Evolutionary conservation across 2,888 invertebrate genomes (phyloP), one percentile per base, ranked within the genome.

Genomic region (Anthophora plumipes): DNA sequence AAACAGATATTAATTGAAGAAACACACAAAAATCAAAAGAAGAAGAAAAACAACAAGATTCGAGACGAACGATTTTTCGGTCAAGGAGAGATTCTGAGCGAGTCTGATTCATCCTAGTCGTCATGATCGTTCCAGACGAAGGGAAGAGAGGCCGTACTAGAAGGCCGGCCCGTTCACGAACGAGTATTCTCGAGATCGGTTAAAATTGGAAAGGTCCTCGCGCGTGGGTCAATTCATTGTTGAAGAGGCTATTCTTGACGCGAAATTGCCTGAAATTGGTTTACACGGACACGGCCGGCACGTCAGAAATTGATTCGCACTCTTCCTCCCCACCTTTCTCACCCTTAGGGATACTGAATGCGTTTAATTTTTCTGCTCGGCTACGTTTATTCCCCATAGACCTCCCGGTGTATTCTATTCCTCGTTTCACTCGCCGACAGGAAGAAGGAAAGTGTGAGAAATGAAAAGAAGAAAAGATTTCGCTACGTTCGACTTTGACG

Each of bases 241-340:
- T 91, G 89, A 90, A 92, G 93, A 90, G 92, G 92, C 93, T 92
- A 93, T 93, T 93, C 93, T 93, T 93, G 92, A 87, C 86, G 91
- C 89, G 93, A 93, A 93, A 93, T 93, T 93, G 93, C 92, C 93
- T 92, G 92, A 93, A 93, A 93, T 93, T 93, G 93, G 93, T 93
- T 93, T 93, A 93, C 92, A 92, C 91, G 91, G 88, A 86, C 89
- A 86, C 85, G 84, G 85, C 61, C 88, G 83, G 85, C 88, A 86
- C 85, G 89, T 87, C 89, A 88, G 92, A 91, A 91, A 93, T 93
- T 91, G 93, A 93, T 91, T 93, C 91, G 91, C 83, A 85, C 68
- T 52, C 73, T 66, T 76, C 64, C 68, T 20, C 50, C 41, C 64
- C 68, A 31, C 50, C 9, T 17, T 55, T 68, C 25, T 55, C 77